phyloP scores from a whole-genome alignment of 2,888 invertebrate genomes.

The Mesoligia furuncula region DNA sequence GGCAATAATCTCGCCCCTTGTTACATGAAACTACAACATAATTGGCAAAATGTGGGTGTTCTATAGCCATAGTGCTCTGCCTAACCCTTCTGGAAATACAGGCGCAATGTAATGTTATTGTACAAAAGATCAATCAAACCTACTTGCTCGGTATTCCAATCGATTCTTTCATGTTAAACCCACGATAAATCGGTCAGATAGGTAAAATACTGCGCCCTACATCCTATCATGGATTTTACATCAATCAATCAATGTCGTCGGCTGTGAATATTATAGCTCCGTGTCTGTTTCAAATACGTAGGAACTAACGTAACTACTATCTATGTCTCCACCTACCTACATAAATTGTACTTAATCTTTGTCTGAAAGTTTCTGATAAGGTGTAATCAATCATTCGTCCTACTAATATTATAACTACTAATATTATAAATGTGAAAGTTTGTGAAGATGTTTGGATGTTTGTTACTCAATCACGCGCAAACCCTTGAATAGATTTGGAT shows the following conservation, averaged over 20 bases:
- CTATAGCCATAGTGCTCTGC: no score
- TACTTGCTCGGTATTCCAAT: slow-evolving; percentile 3
- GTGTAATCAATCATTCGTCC: slow-evolving; percentile 68
- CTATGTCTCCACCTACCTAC: neutral
- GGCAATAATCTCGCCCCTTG: no score
- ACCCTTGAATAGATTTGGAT: no score
- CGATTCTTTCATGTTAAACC: slow-evolving; percentile 10
- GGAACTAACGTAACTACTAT: neutral
- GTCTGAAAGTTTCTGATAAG: slow-evolving; percentile 68
- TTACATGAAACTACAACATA: no score
- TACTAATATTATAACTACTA: no score
- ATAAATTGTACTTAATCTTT: slow-evolving; percentile 64
- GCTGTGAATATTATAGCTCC: slow-evolving; percentile 41
- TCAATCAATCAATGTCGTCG: slow-evolving; percentile 64
- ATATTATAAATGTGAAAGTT: no score
- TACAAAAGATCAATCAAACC: neutral
- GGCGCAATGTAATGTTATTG: neutral
- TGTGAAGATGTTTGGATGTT: no score
- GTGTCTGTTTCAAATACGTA: slow-evolving; percentile 26
- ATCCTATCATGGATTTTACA: slow-evolving; percentile 56
- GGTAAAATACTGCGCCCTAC: slow-evolving; percentile 33
- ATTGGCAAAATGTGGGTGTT: neutral
- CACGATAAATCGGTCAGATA: slow-evolving; percentile 29
- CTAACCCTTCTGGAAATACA: no score
- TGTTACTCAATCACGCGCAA: no score